Base-by-base conservation (phyloP, 1,140 invertebrate genomes). In the Dolichoris vasculosae region DNA sequence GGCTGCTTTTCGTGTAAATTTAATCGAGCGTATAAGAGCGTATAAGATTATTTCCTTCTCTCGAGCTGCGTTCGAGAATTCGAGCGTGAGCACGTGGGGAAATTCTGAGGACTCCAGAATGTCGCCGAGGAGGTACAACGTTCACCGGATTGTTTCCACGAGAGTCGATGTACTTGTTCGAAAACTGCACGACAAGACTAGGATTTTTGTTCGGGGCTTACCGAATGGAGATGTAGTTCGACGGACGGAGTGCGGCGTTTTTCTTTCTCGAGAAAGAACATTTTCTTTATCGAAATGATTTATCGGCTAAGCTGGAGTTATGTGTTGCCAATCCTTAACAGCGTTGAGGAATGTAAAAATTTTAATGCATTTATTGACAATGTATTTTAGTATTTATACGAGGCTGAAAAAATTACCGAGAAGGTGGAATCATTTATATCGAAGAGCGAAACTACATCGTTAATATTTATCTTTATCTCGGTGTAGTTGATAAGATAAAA, bases 1-100 rank as follows among this genome's bases (percentile, higher is more conserved):
- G n/a, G 17, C 30, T 51, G 76, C 23, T 43, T 80, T 46, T 55
- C 59, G 51, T 75, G 46, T 83, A 63, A 83, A 83, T 76, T 76
- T 83, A 83, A 83, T 83, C 82, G 82, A 63, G 82, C 71, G 82
- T 83, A 26, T 2, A 55, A 35, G 32, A n/a, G n/a, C n/a, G n/a
- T n/a, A n/a, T n/a, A n/a, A n/a, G n/a, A n/a, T n/a, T 2, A 23
- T 3, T 23, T 13, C 38, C 7, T 40, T 8, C 46, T 30, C 43
- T 63, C n/a, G 23, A 51, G 32, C 2, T 63, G 11, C 35, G 4
- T 71, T 4, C 2, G 64, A 30, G 30, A 67, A 67, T 67, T 73
- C 40, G 69, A 13, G 6, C 20, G 35, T 38, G 1, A 2, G 2
- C 26, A 64, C 32, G 38, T 3, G 17, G 38, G 38, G 43, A 73